phyloP scores from a whole-genome alignment of 1,140 invertebrate genomes.

The Papilio xuthus region DNA sequence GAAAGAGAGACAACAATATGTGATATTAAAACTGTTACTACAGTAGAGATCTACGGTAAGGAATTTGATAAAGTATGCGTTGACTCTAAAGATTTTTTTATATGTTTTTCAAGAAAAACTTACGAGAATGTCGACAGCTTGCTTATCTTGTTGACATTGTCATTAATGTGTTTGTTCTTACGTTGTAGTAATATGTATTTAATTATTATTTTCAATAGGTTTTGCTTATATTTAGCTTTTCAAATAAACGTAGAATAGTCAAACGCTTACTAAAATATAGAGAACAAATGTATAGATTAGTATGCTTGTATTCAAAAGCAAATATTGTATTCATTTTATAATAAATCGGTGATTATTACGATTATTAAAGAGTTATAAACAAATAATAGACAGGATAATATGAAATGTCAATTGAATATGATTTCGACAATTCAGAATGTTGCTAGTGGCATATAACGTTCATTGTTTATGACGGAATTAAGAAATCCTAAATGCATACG shows the following conservation, averaged over 20 bases:
- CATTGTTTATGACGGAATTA: slow-evolving; percentile 11
- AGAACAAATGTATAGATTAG: no score
- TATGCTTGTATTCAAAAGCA: no score
- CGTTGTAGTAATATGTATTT: no score
- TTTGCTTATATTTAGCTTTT: neutral
- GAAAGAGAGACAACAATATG: no score
- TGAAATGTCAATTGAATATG: neutral
- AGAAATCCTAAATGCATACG: neutral
- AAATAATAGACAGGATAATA: neutral
- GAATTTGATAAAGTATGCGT: neutral
- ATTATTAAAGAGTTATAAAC: neutral
- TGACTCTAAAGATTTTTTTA: neutral
- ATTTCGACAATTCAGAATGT: neutral
- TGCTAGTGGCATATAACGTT: slow-evolving; percentile 9
- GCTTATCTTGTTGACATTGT: neutral
- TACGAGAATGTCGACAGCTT: neutral
- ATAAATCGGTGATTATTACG: no score
- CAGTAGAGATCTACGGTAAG: neutral
- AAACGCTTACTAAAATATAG: no score
- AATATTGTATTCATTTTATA: no score
- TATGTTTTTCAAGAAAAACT: neutral
- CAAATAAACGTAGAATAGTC: no score
- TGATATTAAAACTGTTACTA: no score
- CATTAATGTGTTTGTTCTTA: neutral
- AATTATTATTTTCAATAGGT: no score